These are phyloP conservation scores for Leptinotarsa juncta DNA, from an alignment of 2,888 invertebrate genomes.

Conservation along the genomic window DNA sequence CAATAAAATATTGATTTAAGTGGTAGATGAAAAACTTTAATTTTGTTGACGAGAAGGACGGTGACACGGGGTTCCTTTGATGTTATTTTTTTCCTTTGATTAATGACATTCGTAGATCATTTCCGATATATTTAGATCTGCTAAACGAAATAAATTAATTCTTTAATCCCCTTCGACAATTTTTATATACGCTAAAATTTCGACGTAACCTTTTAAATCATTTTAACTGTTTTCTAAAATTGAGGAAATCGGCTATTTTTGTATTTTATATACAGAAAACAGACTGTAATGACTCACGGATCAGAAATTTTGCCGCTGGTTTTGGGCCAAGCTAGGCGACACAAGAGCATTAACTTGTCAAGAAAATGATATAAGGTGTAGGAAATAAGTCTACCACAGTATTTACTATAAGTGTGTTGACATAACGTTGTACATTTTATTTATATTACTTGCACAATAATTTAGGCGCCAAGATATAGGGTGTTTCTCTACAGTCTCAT, in stretches of 20 bases:
- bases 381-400: constrained; percentile 10
- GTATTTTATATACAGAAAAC: too few relatives aligned
- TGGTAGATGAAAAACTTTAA: background rate
- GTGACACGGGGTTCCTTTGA: constrained; percentile 7
- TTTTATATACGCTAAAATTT: too few relatives aligned
- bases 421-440: background rate
- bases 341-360: constrained; percentile 13
- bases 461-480: background rate
- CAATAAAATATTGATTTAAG: too few relatives aligned
- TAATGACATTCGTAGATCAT: background rate
- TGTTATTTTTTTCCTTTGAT: constrained; percentile 1
- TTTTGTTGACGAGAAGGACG: background rate
- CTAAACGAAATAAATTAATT: background rate
- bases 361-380: background rate
- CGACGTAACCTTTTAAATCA: too few relatives aligned
- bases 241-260: too few relatives aligned
- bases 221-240: too few relatives aligned
- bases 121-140: background rate
- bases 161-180: background rate
- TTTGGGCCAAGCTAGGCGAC: constrained; percentile 7
- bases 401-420: constrained; percentile 5
- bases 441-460: constrained; percentile 11
- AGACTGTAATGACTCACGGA: background rate
- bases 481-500: background rate
- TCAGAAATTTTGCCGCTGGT: constrained; percentile 7